Percentiles rank a stretch among this genome's conserved stretches.
Evolutionary conservation across 2,888 invertebrate species (phyloP).

Genomic region (Agrotis puta): DNA sequence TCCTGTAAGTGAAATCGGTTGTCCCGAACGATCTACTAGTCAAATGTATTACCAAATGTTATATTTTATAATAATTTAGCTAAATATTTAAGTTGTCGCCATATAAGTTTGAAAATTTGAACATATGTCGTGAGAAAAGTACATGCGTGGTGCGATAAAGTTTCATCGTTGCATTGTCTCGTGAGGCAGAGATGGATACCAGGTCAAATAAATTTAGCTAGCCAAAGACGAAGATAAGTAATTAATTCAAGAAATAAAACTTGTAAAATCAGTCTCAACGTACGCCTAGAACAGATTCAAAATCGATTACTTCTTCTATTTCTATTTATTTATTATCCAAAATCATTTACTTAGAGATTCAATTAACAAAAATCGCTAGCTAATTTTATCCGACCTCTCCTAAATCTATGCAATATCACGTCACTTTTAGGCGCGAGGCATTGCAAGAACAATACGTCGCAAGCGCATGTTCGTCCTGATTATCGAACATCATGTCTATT

Average conservation of each 20-base stretch:
- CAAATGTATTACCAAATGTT: constrained; percentile 80
- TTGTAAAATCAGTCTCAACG: background rate
- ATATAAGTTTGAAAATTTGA: constrained; percentile 53
- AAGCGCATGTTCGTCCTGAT: constrained; percentile 6
- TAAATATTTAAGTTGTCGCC: constrained; percentile 61
- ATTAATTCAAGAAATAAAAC: background rate
- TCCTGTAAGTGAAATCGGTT: constrained; percentile 55
- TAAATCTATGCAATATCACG: background rate
- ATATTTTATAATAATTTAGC: constrained; percentile 72
- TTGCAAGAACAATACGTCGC: background rate
- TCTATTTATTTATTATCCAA: too few relatives aligned
- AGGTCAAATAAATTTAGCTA: background rate
- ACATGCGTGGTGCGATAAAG: background rate
- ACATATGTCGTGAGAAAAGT: constrained; percentile 25
- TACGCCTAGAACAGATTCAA: background rate
- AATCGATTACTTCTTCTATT: background rate
- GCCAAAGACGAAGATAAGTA: background rate
- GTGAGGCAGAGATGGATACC: background rate
- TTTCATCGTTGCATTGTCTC: background rate
- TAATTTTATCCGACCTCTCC: background rate
- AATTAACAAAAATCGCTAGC: background rate
- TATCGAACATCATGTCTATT: constrained; percentile 26
- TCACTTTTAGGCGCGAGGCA: background rate
- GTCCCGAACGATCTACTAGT: constrained; percentile 74
- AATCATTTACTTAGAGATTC: background rate